Base-by-base conservation (phyloP, 2,113 vertebrate genomes). In the Notiomystis cincta region DNA sequence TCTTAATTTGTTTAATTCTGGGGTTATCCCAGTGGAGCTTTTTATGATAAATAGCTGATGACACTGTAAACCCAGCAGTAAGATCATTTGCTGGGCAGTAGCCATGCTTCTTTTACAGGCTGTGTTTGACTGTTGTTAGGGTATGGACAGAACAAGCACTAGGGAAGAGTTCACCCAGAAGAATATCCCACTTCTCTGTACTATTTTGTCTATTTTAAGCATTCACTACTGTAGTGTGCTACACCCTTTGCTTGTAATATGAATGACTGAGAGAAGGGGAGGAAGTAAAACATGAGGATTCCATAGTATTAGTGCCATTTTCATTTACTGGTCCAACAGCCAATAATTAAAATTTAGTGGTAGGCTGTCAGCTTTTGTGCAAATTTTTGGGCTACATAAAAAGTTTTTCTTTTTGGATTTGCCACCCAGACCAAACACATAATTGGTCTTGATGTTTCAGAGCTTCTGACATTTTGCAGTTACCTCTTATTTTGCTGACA, bases 1-100 rank as follows among this genome's bases (percentile, higher is more conserved):
- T 50, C 45, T 87, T 93, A 75, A 82, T 85, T 80, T 89, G 40
- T 94, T 85, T 94, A 57, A 85, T 88, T 91, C 50, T 73, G 33
- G 22, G 14, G n/a, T 91, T 85, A 64, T 84, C 27, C 61, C 66
- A 66, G n/a, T 80, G 42, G 58, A 65, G 11, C 13, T 79, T 87
- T 91, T 69, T 85, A 33, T 93, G 62, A 67, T 77, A 80, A 79
- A 88, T 79, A 82, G 38, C 70, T 69, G 57, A 56, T 94, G 86
- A 62, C 61, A 50, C 40, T 71, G 51, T 94, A 91, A 95, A 93
- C 25, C 48, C 50, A 69, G n/a, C 33, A 37, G 40, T n/a, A 75
- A 58, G 88, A 84, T 38, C 30, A 50, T 53, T 93, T 71, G 28
- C 62, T 82, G 70, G 54, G 78, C 57, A 82, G 42, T 47, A 72